Evolutionary conservation across 1,140 invertebrate species (phyloP), one percentile per base, ranked within the genome.

Genomic region (Nasonia vitripennis): DNA sequence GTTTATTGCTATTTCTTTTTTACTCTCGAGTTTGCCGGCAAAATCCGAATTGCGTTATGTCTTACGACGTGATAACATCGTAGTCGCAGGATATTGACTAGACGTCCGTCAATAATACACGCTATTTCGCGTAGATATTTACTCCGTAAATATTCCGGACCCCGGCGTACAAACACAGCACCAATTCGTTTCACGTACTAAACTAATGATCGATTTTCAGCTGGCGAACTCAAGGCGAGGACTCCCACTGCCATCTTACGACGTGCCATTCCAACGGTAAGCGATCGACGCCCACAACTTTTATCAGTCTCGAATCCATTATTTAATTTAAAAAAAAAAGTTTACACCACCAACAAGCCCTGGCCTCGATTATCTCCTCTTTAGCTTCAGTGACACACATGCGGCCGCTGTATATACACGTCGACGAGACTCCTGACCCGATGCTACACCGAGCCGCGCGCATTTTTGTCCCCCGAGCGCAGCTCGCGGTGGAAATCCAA

Each of bases 241-340:
- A 78, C 41, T 37, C 4, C 23, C 11, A 79, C 10, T 62, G 78
- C 78, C 78, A 79, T 62, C 55, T 4, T 79, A 34, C 51, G 5
- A 41, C 12, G 81, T 83, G 81, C 73, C 51, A 75, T 62, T 77
- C 41, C 75, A 83, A 23, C 27, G 81, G 71, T 83, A 62, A 83
- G 81, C 75, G 23, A 3, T 37, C 14, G 20, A 20, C 2, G 14
- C 3, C 2, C 17, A 14, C 1, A 62, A 27, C 55, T 62, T 62
- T 62, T n/a, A 2, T 55, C 1, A 62, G 1, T 20, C 7, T n/a
- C n/a, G 14, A 2, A 20, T 51, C 48, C 48, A 51, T 51, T 14
- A 51, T 51, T 51, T 51, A 51, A 51, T 55, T 71, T 17, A 34
- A 71, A 73, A 31, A 73, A 9, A 73, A 71, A 71, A 71, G 20